Evolutionary conservation across 2,888 invertebrate genomes (phyloP), one percentile per base, ranked within the genome.

Genomic region (Peribatodes rhomboidaria): DNA sequence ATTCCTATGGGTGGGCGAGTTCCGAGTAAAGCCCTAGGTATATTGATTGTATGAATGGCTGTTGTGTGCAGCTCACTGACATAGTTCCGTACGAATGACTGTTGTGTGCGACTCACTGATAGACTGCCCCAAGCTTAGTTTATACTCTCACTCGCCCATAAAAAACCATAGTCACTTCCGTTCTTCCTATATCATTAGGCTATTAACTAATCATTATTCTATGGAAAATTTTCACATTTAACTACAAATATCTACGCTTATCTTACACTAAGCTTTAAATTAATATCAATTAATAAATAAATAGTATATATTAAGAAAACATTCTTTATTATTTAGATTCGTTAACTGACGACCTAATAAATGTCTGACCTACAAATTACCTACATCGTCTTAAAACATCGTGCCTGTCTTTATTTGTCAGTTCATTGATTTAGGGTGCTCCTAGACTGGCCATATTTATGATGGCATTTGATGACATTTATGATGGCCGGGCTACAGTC

Each of bases 261-360:
- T 58, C 78, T 84, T 85, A 83, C 20, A 65, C 72, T 85, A 75
- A 80, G 10, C 3, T 41, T 87, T 88, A 89, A 90, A 27, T 27
- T 27, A 27, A 88, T 88, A 89, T 83, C 77, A 79, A 80, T 88
- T 80, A 92, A 92, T 92, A 91, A 92, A 92, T 92, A 92, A 92
- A 90, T 92, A 89, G 86, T 84, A 91, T 91, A 91, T 90, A 90
- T 90, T 92, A 92, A 83, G 85, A 82, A 84, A 68, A 69, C 67
- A 64, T 67, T 72, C 67, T 71, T 67, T 69, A 67, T 65, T 65
- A 66, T 67, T 69, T 69, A 39, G 65, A 69, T 72, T 70, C 63
- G 61, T 68, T 65, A 68, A 72, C 67, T 67, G 14, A 71, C 46
- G 55, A 53, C 41, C 55, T 63, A 47, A 18, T 27, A 16, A 53